Evolutionary conservation across 2,797 vertebrate species (phyloP).

Genomic region (Enteromius treurensis): DNA sequence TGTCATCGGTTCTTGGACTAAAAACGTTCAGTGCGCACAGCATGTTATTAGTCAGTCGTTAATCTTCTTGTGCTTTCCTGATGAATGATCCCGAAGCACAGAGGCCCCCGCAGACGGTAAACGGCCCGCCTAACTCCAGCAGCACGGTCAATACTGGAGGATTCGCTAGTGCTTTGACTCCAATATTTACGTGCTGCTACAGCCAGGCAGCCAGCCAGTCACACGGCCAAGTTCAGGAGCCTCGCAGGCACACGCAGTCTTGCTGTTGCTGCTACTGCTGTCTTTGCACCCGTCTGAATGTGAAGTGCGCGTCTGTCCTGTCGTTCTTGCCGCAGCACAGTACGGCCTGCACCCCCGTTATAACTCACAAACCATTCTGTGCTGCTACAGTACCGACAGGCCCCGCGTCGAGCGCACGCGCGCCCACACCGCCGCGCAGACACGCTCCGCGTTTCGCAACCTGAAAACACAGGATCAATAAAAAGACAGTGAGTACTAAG

Average conservation of each 20-base stretch:
- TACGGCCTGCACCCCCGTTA: slow-evolving; percentile 95
- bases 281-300: slow-evolving; percentile 22
- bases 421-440: slow-evolving; percentile 26
- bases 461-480: slow-evolving; percentile 40
- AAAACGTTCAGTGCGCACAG: neutral
- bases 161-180: slow-evolving; percentile 87
- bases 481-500: neutral
- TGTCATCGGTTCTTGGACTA: neutral
- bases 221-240: slow-evolving; percentile 50
- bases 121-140: slow-evolving; percentile 87
- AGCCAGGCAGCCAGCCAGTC: slow-evolving; percentile 84
- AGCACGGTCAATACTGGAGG: slow-evolving; percentile 93
- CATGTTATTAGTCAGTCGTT: neutral
- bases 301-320: slow-evolving; percentile 74
- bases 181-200: slow-evolving; percentile 99
- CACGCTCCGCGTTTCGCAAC: slow-evolving; percentile 23
- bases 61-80: neutral
- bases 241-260: slow-evolving; percentile 6
- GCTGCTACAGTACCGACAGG: slow-evolving; percentile 98
- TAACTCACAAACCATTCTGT: slow-evolving; percentile 99
- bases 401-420: slow-evolving; percentile 41
- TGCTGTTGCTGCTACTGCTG: slow-evolving; percentile 3
- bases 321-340: slow-evolving; percentile 97
- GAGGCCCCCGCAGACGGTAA: slow-evolving; percentile 51
- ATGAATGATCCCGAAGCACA: slow-evolving; percentile 7